phyloP scores from a whole-genome alignment of 2,113 vertebrate species.

The Siniperca knerii region DNA sequence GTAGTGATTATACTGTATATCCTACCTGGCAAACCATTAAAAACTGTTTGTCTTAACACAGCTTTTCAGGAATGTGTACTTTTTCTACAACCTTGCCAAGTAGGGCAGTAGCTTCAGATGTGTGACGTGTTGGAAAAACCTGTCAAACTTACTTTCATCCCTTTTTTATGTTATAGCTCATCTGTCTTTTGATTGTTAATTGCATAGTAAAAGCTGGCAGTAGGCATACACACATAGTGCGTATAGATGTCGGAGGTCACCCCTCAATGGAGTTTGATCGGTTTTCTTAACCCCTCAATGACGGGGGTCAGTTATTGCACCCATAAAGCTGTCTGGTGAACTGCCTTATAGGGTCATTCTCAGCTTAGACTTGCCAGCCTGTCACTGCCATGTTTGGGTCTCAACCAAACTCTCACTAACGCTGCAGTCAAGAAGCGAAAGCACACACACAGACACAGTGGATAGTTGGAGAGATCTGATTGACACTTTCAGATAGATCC shows the following conservation, averaged over 20 bases:
- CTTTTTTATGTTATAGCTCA: constrained; percentile 20
- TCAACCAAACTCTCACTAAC: constrained; percentile 48
- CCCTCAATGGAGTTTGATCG: constrained; percentile 36
- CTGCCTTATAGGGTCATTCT: constrained; percentile 76
- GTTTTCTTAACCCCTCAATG: constrained; percentile 55
- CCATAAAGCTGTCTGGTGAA: constrained; percentile 62
- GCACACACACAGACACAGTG: background rate
- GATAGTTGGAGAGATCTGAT: constrained; percentile 3
- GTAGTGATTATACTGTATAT: constrained; percentile 36
- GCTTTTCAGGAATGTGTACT: constrained; percentile 44
- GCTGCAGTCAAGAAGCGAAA: constrained; percentile 22
- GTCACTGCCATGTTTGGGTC: constrained; percentile 73
- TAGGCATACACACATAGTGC: background rate
- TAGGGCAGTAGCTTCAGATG: constrained; percentile 33
- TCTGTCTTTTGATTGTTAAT: constrained; percentile 39
- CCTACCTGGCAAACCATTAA: constrained; percentile 16
- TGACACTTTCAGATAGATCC: constrained; percentile 24
- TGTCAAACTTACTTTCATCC: constrained; percentile 40
- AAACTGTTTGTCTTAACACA: constrained; percentile 20
- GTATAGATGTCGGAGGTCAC: constrained; percentile 44
- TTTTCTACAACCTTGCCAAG: constrained; percentile 50
- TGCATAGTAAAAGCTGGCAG: constrained; percentile 27
- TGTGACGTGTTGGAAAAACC: constrained; percentile 55
- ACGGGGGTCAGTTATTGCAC: constrained; percentile 57
- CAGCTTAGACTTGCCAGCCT: constrained; percentile 48